These are phyloP conservation scores for Tachina grossa DNA, from an alignment of 2,888 invertebrate species.

Conservation along the genomic window DNA sequence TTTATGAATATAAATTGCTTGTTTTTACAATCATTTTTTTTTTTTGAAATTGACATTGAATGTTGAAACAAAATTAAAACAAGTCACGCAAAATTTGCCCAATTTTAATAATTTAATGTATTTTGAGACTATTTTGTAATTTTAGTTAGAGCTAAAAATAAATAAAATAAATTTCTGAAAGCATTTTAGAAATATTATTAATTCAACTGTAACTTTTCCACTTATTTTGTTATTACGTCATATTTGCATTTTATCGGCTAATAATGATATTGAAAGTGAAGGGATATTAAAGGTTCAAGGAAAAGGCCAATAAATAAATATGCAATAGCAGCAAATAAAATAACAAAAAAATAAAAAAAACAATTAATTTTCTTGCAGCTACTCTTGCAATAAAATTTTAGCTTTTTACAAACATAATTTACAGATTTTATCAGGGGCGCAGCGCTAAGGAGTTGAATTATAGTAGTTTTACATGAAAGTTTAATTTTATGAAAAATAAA, in stretches of 20 bases:
- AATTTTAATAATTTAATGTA: no score
- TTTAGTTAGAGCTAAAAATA: no score
- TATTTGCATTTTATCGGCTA: background rate
- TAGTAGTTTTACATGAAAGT: background rate
- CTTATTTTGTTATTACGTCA: background rate
- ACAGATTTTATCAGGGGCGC: conserved; percentile 11
- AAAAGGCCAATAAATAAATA: conserved; percentile 27
- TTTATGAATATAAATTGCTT: no score
- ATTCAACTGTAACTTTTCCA: background rate
- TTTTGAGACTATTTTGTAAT: no score
- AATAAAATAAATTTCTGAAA: no score
- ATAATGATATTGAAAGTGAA: conserved; percentile 57
- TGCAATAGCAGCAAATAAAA: background rate
- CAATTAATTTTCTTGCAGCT: background rate
- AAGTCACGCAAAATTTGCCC: no score
- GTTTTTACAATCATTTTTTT: no score
- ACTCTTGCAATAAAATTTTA: conserved; percentile 11
- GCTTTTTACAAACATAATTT: conserved; percentile 44
- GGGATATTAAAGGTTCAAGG: conserved; percentile 56
- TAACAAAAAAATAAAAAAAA: background rate
- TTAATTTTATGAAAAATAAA: background rate
- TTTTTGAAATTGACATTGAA: no score
- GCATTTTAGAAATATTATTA: no score
- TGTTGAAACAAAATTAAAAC: no score
- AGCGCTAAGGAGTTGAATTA: background rate